Percentiles rank a stretch among this genome's conserved stretches.
Evolutionary conservation across 2,113 vertebrate species (phyloP).

Genomic region (Pluvialis apricaria): DNA sequence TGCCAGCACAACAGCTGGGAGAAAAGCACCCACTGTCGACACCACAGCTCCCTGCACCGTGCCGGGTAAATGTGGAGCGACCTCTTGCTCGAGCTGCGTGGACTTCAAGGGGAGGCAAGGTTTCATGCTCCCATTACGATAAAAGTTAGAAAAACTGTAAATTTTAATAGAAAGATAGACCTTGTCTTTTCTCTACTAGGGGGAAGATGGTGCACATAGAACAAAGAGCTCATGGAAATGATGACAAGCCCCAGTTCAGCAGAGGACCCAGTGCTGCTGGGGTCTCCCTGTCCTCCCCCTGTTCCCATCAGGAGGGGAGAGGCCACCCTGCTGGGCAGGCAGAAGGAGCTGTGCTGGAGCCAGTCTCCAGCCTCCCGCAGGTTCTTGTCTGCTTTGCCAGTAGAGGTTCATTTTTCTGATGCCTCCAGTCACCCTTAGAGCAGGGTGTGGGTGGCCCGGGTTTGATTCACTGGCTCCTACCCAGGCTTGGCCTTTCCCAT

Average conservation of each 20-base stretch:
- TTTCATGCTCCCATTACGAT: not conserved
- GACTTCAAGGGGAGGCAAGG: not conserved
- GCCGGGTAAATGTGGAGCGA: not conserved
- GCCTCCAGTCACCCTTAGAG: not conserved
- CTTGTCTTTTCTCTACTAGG: not conserved
- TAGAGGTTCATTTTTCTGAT: not conserved
- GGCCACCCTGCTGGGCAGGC: not conserved
- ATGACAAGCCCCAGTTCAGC: not conserved
- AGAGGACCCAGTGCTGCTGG: not conserved
- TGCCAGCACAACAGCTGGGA: not conserved
- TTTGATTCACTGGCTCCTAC: not conserved
- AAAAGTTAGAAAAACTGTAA: not conserved
- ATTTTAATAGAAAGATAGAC: not conserved
- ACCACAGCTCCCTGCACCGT: not conserved
- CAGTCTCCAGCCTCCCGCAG: not conserved
- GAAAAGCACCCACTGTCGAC: not conserved
- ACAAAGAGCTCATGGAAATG: not conserved
- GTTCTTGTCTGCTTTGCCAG: not conserved
- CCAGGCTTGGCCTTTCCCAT: not conserved
- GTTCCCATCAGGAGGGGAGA: rapidly evolving
- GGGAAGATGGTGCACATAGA: not conserved
- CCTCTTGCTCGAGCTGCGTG: not conserved
- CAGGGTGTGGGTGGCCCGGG: not conserved
- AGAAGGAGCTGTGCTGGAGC: not conserved
- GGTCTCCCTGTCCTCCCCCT: not conserved